Evolutionary conservation across 2,113 vertebrate genomes (phyloP), one percentile per base, ranked within the genome.

Genomic region (Notechis scutatus): DNA sequence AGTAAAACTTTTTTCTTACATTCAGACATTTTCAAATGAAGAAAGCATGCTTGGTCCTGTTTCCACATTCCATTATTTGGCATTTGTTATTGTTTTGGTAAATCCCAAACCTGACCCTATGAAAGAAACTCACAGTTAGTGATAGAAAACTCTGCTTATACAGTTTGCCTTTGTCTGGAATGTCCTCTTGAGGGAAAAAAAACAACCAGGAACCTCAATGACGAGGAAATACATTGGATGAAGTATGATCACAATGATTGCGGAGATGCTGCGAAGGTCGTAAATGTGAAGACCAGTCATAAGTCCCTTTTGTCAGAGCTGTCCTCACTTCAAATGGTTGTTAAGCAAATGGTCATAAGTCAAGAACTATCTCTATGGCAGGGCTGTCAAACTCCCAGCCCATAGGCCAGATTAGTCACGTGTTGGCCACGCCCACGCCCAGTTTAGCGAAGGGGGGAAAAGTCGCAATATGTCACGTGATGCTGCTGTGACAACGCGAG

Each of bases 1-100:
- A 45, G 24, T 47, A 42, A 94, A 96, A 24, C 50, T 94, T 45
- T 45, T 94, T 88, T 47, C 88, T 91, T 92, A 61, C 59, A 57
- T 95, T 93, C 90, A 92, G 69, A 95, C 94, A n/a, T 45, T 74
- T 89, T 52, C 86, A 39, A 93, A 50, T 90, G 59, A 87, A 59
- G 88, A 85, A 69, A 95, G 54, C 10, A 26, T 34, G 15, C 14
- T 90, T 93, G 74, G 64, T 92, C 93, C 23, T 89, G 85, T 45
- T 11, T 85, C 12, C 0, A 24, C 50, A 4, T 34, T 52, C 42
- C 61, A 42, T 85, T 90, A 45, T 47, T 24, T 47, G 26, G 4
- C 47, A 52, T 81, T 81, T 81, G 74, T 21, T 50, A 9, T 50
- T 39, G 56, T 57, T 42, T 59, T 91, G 56, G 45, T 61, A 54